Conservation (phyloP, 2,888 invertebrate genomes). For the Lamellibrachia satsuma region DNA sequence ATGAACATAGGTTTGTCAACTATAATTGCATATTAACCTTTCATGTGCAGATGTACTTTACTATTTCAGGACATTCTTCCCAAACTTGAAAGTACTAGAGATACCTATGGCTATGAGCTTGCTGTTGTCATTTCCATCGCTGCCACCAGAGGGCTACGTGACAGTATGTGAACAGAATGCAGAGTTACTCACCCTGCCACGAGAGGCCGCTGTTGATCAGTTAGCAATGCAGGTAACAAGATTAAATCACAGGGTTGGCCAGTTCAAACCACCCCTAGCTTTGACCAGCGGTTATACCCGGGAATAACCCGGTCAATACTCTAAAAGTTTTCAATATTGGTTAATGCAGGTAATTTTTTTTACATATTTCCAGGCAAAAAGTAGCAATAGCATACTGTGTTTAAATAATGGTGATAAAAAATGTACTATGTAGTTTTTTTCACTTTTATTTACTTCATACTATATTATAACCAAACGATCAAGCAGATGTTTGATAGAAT, state of each 20-base stretch:
- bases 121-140: conserved; percentile 39
- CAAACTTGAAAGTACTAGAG: neutral
- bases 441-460: too few relatives aligned
- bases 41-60: neutral
- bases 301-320: too few relatives aligned
- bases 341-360: too few relatives aligned
- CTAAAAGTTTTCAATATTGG: too few relatives aligned
- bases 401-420: too few relatives aligned
- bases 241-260: neutral
- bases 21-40: neutral
- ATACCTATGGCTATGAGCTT: conserved; percentile 34
- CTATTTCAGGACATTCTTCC: neutral
- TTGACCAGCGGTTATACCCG: too few relatives aligned
- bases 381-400: too few relatives aligned
- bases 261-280: too few relatives aligned
- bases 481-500: too few relatives aligned
- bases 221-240: neutral
- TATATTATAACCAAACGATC: too few relatives aligned
- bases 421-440: too few relatives aligned
- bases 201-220: neutral
- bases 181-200: conserved; percentile 41
- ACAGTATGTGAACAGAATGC: conserved; percentile 56
- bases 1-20: neutral
- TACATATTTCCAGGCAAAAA: too few relatives aligned
- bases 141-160: conserved; percentile 46